A percentile compares a stretch with the other conserved stretches of the same genome.
Conservation (phyloP, 2,888 invertebrate species). For the Tachina fera region DNA sequence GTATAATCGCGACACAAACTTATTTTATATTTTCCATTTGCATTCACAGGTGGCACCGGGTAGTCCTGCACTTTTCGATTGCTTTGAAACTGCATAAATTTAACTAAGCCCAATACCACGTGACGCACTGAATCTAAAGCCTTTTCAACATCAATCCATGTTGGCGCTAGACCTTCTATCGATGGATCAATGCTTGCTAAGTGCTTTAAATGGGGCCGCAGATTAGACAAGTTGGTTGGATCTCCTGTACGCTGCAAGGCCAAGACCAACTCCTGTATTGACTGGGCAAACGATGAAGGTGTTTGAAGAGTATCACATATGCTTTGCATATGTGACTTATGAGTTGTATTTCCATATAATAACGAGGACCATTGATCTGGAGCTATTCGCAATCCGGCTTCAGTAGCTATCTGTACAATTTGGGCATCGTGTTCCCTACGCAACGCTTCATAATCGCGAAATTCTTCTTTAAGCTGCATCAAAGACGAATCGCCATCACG, state of each 20-base stretch:
- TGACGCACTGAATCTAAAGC: conserved; percentile 88
- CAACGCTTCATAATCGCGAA: conserved; percentile 95
- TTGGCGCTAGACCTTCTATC: conserved; percentile 87
- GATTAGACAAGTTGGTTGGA: conserved; percentile 90
- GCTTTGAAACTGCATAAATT: conserved; percentile 90
- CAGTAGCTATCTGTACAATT: conserved; percentile 98
- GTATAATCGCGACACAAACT: conserved; percentile 94
- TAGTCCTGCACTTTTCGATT: conserved; percentile 86
- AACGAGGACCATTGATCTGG: conserved; percentile 99
- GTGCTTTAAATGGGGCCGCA: conserved; percentile 91
- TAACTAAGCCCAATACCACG: conserved; percentile 90
- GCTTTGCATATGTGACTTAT: conserved; percentile 98
- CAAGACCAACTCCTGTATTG: conserved; percentile 95
- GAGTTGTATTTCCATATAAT: conserved; percentile 96
- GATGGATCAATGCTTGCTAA: conserved; percentile 94
- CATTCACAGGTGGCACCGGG: conserved; percentile 83
- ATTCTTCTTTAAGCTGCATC: conserved; percentile 99
- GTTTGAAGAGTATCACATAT: conserved; percentile 96
- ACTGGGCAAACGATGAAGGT: conserved; percentile 95
- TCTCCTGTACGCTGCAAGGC: conserved; percentile 94
- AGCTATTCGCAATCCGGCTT: conserved; percentile 97
- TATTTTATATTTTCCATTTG: conserved; percentile 92
- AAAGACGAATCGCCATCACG: conserved; percentile 97
- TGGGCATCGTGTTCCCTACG: conserved; percentile 98
- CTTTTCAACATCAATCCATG: conserved; percentile 87